Percentiles rank a stretch among this genome's conserved stretches.
Evolutionary conservation across 2,113 vertebrate genomes (phyloP).

Genomic region (Syngnathus floridae): DNA sequence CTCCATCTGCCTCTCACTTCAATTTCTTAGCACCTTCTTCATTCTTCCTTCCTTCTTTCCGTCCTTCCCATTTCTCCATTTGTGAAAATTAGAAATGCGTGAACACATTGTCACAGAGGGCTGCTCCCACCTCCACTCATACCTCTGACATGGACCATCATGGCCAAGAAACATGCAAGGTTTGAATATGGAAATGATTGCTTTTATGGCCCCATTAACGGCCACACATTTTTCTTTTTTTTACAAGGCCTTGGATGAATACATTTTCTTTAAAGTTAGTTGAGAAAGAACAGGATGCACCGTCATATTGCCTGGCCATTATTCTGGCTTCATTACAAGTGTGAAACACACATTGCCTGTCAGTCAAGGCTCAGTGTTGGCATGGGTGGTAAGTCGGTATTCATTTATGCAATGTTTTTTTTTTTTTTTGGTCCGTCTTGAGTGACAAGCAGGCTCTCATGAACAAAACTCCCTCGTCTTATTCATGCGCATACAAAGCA

Average conservation of each 20-base stretch:
- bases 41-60: constrained; percentile 35
- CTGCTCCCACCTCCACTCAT: constrained; percentile 51
- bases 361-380: constrained; percentile 16
- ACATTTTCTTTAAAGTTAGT: neutral
- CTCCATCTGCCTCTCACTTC: constrained; percentile 56
- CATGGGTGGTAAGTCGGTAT: constrained; percentile 20
- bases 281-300: neutral
- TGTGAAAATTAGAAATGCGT: constrained; percentile 54
- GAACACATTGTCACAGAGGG: constrained; percentile 57
- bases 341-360: constrained; percentile 11
- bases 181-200: constrained; percentile 2
- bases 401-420: neutral
- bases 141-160: constrained; percentile 42
- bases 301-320: neutral
- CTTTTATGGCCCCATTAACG: neutral
- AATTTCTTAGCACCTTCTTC: constrained; percentile 46
- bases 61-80: constrained; percentile 42
- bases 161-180: neutral
- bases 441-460: neutral
- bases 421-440: neutral
- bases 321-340: neutral
- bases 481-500: neutral
- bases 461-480: neutral
- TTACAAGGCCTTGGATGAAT: neutral
- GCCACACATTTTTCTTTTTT: neutral